phyloP scores from a whole-genome alignment of 2,113 vertebrate species.

The Lophius piscatorius region DNA sequence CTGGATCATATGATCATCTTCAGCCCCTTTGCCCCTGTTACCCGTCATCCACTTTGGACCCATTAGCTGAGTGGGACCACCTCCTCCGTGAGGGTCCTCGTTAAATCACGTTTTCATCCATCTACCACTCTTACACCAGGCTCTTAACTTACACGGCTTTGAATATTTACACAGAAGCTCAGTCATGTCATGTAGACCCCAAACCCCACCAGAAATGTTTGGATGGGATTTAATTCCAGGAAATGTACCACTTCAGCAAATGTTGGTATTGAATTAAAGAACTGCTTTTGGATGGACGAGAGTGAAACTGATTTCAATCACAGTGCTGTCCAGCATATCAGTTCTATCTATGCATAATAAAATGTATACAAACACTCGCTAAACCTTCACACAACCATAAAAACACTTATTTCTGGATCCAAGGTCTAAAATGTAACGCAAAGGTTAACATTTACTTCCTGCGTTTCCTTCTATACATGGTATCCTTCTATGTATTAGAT shows the following conservation, averaged over 20 bases:
- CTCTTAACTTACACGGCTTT: constrained; percentile 40
- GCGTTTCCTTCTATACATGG: not conserved
- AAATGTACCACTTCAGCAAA: constrained; percentile 18
- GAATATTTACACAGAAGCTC: constrained; percentile 26
- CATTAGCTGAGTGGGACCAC: constrained; percentile 56
- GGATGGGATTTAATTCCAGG: constrained; percentile 1
- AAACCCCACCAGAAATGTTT: constrained; percentile 21
- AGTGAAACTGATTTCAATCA: constrained; percentile 15
- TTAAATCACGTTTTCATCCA: constrained; percentile 43
- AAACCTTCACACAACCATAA: not conserved
- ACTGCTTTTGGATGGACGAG: not conserved
- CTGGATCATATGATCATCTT: constrained; percentile 40
- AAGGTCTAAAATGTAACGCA: not conserved
- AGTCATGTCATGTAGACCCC: constrained; percentile 9
- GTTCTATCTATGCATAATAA: not conserved
- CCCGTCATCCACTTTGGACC: constrained; percentile 63
- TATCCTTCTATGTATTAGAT: no score
- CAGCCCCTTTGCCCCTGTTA: constrained; percentile 35
- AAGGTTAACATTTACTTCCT: not conserved
- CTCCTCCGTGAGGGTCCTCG: constrained; percentile 58
- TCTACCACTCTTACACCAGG: constrained; percentile 47
- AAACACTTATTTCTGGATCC: not conserved
- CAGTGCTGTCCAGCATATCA: not conserved
- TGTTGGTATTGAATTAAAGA: constrained; percentile 16
- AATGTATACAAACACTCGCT: not conserved